phyloP scores from a whole-genome alignment of 1,140 invertebrate genomes.

The Ceratina japonica region DNA sequence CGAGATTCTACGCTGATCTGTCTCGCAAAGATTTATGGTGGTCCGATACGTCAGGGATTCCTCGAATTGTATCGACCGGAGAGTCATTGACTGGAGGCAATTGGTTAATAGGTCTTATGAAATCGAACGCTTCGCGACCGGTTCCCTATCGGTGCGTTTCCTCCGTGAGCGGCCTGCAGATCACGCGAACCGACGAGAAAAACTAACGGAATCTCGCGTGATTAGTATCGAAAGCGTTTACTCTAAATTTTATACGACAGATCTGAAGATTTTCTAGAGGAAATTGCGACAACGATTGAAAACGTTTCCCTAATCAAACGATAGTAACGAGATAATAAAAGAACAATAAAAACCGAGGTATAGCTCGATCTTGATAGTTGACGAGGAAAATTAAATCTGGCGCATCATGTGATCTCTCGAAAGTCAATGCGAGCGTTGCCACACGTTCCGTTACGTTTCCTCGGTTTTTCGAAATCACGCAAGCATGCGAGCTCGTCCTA shows the following conservation, averaged over 20 bases:
- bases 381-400: neutral
- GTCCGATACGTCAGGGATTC: slow-evolving; percentile 4
- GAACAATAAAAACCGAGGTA: neutral
- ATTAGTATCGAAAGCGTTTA: neutral
- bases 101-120: slow-evolving; percentile 36
- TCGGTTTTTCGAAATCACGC: neutral
- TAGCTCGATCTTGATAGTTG: neutral
- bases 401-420: neutral
- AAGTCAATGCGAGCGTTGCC: neutral
- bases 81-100: slow-evolving; percentile 34
- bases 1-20: slow-evolving; percentile 1
- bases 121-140: slow-evolving; percentile 22
- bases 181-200: slow-evolving; percentile 13
- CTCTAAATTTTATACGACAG: too few species aligned
- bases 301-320: too few species aligned
- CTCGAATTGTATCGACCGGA: neutral
- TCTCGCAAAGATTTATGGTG: neutral
- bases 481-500: neutral
- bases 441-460: neutral
- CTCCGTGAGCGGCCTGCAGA: slow-evolving; percentile 9
- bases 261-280: too few species aligned
- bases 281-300: too few species aligned
- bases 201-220: neutral
- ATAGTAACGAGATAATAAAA: neutral
- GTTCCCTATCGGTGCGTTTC: slow-evolving; percentile 22